A percentile compares a stretch with the other conserved stretches of the same genome.
These are phyloP conservation scores for Drosophila ochracea DNA, from an alignment of 2,888 invertebrate species.

Conservation along the genomic window DNA sequence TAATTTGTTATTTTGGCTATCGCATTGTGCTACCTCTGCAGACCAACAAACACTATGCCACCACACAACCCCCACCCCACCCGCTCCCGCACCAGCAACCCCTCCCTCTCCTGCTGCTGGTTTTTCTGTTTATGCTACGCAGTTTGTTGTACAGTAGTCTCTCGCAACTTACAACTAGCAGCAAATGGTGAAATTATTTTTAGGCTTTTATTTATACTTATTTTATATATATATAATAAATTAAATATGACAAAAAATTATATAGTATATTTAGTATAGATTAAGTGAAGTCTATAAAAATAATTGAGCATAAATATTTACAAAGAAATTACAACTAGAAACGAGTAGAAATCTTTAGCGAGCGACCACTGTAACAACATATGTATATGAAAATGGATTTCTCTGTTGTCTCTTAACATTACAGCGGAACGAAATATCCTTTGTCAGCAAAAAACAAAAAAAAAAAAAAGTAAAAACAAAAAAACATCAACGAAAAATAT, in stretches of 20 bases:
- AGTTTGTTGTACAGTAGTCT: constrained; percentile 2
- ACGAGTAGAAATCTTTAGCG: background rate
- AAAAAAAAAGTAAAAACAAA: background rate
- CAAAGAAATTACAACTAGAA: background rate
- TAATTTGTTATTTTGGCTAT: constrained; percentile 76
- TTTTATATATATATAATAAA: background rate
- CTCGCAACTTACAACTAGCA: background rate
- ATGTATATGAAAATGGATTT: constrained; percentile 21
- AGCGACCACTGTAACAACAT: background rate
- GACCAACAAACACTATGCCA: background rate
- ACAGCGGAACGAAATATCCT: constrained; percentile 44
- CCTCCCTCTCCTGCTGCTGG: background rate
- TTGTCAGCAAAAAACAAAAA: constrained; percentile 41
- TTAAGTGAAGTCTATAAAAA: background rate
- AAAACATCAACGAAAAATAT: constrained; percentile 60
- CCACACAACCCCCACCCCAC: background rate
- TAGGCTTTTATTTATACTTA: background rate
- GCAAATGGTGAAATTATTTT: background rate
- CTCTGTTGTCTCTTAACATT: constrained; percentile 21
- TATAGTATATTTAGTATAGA: background rate
- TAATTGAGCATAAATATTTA: background rate
- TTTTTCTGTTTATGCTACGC: constrained; percentile 22
- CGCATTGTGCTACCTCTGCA: constrained; percentile 50
- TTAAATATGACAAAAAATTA: background rate
- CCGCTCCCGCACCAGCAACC: background rate